A percentile compares a stretch with the other conserved stretches of the same genome.
phyloP scores from a whole-genome alignment of 2,797 vertebrate genomes.

The Mycteria americana region DNA sequence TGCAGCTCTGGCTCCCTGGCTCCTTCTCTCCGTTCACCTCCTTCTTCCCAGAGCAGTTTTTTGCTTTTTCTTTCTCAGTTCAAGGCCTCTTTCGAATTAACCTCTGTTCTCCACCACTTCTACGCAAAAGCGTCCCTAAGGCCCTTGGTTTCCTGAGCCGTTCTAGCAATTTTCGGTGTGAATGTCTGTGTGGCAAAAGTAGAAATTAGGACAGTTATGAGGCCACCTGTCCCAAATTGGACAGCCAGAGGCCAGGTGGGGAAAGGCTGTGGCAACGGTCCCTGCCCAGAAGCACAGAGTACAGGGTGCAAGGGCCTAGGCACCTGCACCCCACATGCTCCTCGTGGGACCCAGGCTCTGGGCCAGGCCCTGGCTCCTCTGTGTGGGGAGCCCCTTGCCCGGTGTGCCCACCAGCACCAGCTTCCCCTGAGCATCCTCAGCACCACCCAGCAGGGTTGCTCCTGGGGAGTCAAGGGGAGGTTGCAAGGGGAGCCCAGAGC shows the following conservation, averaged over 20 bases:
- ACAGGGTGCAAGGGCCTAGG: neutral
- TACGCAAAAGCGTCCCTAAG: neutral
- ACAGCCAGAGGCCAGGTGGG: neutral
- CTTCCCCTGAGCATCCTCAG: neutral
- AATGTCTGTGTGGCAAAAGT: neutral
- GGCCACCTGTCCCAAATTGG: neutral
- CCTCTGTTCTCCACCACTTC: neutral
- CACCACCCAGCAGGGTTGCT: fast-evolving
- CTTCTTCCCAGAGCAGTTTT: neutral
- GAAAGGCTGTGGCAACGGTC: fast-evolving
- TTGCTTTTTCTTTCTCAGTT: neutral
- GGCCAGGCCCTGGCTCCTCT: neutral
- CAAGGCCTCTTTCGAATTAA: neutral
- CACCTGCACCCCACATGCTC: fast-evolving
- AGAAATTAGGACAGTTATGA: slow-evolving; percentile 28
- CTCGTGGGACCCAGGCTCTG: neutral
- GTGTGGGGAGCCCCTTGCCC: neutral
- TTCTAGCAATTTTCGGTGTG: neutral
- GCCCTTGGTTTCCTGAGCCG: neutral
- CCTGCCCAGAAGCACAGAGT: neutral
- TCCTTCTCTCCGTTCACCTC: neutral
- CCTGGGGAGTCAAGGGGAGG: neutral
- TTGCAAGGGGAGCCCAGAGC: neutral
- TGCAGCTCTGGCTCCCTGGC: neutral
- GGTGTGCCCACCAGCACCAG: neutral